These are phyloP conservation scores for Paradisaea rubra DNA, from an alignment of 2,113 vertebrate species.

Conservation along the genomic window DNA sequence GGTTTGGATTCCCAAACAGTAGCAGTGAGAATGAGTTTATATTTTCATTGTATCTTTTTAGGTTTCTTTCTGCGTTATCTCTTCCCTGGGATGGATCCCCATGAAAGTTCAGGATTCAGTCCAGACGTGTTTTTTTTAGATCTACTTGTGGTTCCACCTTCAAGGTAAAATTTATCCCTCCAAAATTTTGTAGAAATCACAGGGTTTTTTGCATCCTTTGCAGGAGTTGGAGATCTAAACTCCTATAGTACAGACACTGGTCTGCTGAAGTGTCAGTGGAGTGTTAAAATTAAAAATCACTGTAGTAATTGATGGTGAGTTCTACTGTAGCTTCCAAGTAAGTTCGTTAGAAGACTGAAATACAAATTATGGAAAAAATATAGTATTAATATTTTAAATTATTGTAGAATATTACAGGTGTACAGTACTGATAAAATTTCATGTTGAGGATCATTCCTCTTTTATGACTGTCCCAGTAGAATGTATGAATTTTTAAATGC, in stretches of 20 bases:
- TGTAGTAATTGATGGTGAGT: neutral
- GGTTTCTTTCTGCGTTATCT: constrained; percentile 88
- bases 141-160: constrained; percentile 88
- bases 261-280: neutral
- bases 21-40: neutral
- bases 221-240: neutral
- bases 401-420: neutral
- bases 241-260: neutral
- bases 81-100: constrained; percentile 78
- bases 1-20: neutral
- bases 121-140: constrained; percentile 90
- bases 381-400: neutral
- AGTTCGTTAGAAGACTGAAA: neutral
- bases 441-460: neutral
- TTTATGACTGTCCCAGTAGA: neutral
- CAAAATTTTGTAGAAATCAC: neutral
- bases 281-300: neutral
- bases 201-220: neutral
- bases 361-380: neutral
- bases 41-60: constrained; percentile 32
- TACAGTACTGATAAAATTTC: neutral
- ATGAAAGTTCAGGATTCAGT: constrained; percentile 56
- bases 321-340: neutral
- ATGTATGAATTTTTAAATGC: neutral
- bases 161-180: constrained; percentile 72